Evolutionary conservation across 1,140 invertebrate genomes (phyloP).

Genomic region (Leptonema lineaticorne): DNA sequence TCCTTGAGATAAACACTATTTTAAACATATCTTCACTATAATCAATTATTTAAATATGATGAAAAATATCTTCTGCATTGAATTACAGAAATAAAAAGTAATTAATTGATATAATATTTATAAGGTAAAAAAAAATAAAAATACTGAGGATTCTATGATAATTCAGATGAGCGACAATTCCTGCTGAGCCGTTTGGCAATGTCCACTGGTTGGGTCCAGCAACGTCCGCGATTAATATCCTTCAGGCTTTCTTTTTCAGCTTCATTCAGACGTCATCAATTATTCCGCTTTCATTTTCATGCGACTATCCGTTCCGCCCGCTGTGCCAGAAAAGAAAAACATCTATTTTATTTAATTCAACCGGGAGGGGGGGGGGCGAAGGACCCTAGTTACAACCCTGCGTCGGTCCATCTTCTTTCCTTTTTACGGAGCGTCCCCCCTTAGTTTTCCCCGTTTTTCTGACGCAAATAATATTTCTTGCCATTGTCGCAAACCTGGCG

Average conservation of each 20-base stretch:
- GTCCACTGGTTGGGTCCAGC: slow-evolving; percentile 8
- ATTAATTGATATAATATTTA: too few relatives aligned
- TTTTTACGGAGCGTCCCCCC: neutral
- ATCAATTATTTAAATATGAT: too few relatives aligned
- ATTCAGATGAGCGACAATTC: neutral
- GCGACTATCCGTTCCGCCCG: slow-evolving; percentile 16
- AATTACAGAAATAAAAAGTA: too few relatives aligned
- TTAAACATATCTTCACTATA: too few relatives aligned
- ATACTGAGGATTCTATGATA: too few relatives aligned
- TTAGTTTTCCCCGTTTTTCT: slow-evolving; percentile 4
- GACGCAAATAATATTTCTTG: slow-evolving; percentile 35
- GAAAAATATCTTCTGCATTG: too few relatives aligned
- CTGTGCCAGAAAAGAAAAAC: slow-evolving; percentile 28
- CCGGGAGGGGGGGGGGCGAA: too few relatives aligned
- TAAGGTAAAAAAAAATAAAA: too few relatives aligned
- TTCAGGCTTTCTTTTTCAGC: slow-evolving; percentile 18
- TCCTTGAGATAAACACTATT: too few relatives aligned
- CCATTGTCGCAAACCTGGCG: slow-evolving; percentile 32
- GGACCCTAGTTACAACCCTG: neutral
- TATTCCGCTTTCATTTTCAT: slow-evolving; percentile 39
- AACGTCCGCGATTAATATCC: slow-evolving; percentile 31
- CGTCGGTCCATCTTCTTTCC: neutral
- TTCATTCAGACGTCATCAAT: slow-evolving; percentile 34
- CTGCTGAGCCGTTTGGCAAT: slow-evolving; percentile 4
- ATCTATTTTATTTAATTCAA: slow-evolving; percentile 40